phyloP scores from a whole-genome alignment of 1,140 invertebrate species.

The Papilio xuthus region DNA sequence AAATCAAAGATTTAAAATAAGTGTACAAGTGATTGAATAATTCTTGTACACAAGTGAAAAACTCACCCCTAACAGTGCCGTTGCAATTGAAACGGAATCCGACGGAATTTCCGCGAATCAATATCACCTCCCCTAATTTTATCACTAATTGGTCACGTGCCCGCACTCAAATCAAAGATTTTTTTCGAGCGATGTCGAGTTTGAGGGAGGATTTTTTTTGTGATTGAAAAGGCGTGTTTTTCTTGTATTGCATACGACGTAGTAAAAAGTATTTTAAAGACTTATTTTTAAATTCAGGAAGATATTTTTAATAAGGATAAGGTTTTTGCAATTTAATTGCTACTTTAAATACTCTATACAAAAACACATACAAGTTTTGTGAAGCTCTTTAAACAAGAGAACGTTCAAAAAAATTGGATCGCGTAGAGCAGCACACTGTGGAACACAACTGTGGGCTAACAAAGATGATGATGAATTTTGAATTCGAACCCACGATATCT shows the following conservation, averaged over 20 bases:
- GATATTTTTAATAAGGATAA: background rate
- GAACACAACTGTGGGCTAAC: no score
- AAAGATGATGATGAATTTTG: no score
- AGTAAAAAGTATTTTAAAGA: background rate
- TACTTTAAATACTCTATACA: no score
- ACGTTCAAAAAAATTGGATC: no score
- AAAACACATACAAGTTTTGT: no score
- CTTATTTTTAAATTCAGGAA: background rate
- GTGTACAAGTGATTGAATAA: background rate
- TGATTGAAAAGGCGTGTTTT: background rate
- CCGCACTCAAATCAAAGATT: conserved; percentile 38
- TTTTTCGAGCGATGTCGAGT: conserved; percentile 15
- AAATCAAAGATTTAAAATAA: conserved; percentile 6
- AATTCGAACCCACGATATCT: no score
- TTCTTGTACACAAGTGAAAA: background rate
- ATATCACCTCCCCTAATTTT: conserved; percentile 40
- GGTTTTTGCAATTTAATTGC: background rate
- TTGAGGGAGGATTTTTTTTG: conserved; percentile 10
- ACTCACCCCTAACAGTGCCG: background rate
- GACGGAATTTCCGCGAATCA: conserved; percentile 34
- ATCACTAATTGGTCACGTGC: conserved; percentile 38
- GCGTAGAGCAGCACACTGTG: no score
- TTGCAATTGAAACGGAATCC: conserved; percentile 34
- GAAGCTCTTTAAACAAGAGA: no score
- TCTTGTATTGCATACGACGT: background rate